These are phyloP conservation scores for Desmophyllum pertusum DNA, from an alignment of 92 coral and sea anemone genomes.

Conservation along the genomic window DNA sequence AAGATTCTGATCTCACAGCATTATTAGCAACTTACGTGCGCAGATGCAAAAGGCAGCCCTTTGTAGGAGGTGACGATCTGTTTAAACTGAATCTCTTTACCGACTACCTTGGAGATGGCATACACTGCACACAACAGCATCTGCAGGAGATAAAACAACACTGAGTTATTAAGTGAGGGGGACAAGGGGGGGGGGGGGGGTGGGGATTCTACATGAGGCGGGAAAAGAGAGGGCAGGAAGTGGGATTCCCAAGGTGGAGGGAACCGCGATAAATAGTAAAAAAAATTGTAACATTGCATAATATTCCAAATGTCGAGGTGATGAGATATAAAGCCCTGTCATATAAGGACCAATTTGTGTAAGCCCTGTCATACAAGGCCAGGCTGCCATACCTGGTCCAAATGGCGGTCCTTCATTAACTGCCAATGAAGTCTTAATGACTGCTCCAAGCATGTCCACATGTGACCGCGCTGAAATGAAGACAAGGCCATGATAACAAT, in stretches of 20 bases:
- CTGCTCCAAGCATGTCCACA: conserved; percentile 71
- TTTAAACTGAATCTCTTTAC: conserved; percentile 67
- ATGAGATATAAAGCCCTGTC: too few species aligned
- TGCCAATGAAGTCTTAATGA: conserved; percentile 63
- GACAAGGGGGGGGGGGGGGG: too few species aligned
- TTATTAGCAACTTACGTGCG: conserved; percentile 30
- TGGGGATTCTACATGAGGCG: too few species aligned
- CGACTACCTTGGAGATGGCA: conserved; percentile 52
- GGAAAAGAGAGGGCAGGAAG: too few species aligned
- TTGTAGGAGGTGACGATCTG: conserved; percentile 56
- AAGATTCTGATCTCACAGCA: not conserved
- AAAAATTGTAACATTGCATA: too few species aligned
- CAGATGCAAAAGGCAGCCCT: conserved; percentile 52
- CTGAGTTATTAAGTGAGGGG: too few species aligned
- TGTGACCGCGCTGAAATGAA: conserved; percentile 39
- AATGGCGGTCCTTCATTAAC: conserved; percentile 57
- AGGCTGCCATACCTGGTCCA: conserved; percentile 52
- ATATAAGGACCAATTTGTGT: too few species aligned
- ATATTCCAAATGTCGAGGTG: too few species aligned
- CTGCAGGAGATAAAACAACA: not conserved
- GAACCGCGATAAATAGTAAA: too few species aligned
- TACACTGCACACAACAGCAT: conserved; percentile 63
- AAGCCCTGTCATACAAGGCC: not conserved
- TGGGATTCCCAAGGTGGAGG: too few species aligned
- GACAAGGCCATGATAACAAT: not conserved